Evolutionary conservation across 2,797 vertebrate species (phyloP), one percentile per base, ranked within the genome.

Genomic region (Chelmon rostratus): DNA sequence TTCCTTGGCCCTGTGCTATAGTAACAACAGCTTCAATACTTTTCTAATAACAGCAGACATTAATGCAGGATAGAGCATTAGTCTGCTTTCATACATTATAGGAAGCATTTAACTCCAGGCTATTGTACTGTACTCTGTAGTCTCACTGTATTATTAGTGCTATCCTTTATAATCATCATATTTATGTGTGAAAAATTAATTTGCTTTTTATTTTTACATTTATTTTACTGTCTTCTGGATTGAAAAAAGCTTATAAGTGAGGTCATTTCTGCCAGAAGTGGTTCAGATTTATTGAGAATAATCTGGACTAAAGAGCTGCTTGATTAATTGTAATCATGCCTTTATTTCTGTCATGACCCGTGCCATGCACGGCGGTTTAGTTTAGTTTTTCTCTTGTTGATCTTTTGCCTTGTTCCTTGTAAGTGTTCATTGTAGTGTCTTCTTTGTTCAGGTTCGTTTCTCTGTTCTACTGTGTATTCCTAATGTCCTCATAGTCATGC

Each of bases 1-100:
- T 86, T 81, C 52, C 59, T 53, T 46, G 44, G 28, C 68, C 75
- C 28, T 18, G 40, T 49, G 54, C 66, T 77, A 16, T 42, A 46
- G 70, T 62, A 57, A 69, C 68, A 78, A 35, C 31, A 70, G 31
- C 15, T 58, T 23, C 49, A 78, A 56, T 78, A 31, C 6, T 18
- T 73, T 44, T 33, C 15, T 73, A 76, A 79, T 42, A 56, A 53
- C 52, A 54, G 25, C 67, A 28, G 4, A 63, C 38, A 73, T 62
- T 56, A 78, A 65, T 35, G 52, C 15, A 72, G 47, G 49, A 69
- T 7, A 23, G 28, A 37, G 10, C 35, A 49, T 15, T 47, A 77
- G 58, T 73, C 6, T 50, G 25, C 13, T 69, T 54, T 33, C 57
- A 68, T 31, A 53, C 31, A 53, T 78, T 58, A 63, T 35, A 52